phyloP scores from a whole-genome alignment of 2,113 vertebrate genomes.

The Clarias batrachus region DNA sequence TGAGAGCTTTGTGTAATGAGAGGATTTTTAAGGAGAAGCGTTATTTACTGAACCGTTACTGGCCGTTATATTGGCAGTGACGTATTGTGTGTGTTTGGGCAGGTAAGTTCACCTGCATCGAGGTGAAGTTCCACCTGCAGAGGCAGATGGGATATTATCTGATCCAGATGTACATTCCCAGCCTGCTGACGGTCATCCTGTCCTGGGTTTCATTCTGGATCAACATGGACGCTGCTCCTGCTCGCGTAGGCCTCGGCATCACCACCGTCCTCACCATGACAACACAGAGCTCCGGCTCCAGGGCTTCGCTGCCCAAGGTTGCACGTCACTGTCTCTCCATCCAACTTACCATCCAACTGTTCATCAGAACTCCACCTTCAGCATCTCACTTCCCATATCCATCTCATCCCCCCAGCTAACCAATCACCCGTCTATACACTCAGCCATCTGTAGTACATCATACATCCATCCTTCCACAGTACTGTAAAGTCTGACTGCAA shows the following conservation, averaged over 20 bases:
- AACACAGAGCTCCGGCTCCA: slow-evolving; percentile 90
- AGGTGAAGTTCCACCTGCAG: slow-evolving; percentile 94
- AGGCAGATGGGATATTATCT: slow-evolving; percentile 96
- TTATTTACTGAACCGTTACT: not conserved
- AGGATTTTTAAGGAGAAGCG: not conserved
- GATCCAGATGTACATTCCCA: slow-evolving; percentile 98
- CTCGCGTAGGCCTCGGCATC: slow-evolving; percentile 89
- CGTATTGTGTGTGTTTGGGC: slow-evolving; percentile 20
- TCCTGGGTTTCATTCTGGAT: slow-evolving; percentile 98
- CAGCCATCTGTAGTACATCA: not conserved
- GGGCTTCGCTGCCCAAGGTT: slow-evolving; percentile 92
- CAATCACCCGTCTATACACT: too few species aligned
- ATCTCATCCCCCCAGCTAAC: not conserved
- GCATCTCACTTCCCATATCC: not conserved
- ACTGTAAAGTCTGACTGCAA: not conserved
- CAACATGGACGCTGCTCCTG: slow-evolving; percentile 92
- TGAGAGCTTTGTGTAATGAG: not conserved
- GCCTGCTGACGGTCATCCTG: slow-evolving; percentile 90
- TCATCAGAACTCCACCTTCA: not conserved
- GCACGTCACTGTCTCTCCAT: not conserved
- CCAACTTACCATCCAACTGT: not conserved
- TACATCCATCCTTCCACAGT: not conserved
- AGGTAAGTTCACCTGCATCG: slow-evolving; percentile 96
- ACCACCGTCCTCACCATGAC: slow-evolving; percentile 96
- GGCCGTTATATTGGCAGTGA: not conserved